Evolutionary conservation across 2,888 invertebrate species (phyloP).

Genomic region (Athetis lepigone): DNA sequence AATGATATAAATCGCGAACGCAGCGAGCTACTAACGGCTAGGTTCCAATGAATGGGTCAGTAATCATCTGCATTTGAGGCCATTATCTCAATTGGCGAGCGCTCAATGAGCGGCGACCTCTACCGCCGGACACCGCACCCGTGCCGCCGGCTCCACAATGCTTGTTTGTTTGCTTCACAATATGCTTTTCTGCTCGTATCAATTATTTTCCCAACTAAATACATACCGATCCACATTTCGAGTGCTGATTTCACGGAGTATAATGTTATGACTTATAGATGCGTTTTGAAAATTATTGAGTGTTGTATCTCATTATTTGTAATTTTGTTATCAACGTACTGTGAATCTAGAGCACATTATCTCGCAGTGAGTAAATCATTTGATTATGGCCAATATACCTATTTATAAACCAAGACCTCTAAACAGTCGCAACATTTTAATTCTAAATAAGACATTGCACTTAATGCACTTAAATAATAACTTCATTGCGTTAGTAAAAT

Average conservation of each 20-base stretch:
- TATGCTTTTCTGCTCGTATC: conserved; percentile 78
- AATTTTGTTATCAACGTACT: conserved; percentile 51
- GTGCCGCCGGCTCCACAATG: conserved; percentile 75
- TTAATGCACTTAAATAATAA: conserved; percentile 15
- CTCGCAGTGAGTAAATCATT: conserved; percentile 65
- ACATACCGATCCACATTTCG: conserved; percentile 21
- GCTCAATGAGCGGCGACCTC: conserved; percentile 86
- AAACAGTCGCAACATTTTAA: conserved; percentile 39
- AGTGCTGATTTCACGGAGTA: conserved; percentile 30
- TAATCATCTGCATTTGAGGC: conserved; percentile 89
- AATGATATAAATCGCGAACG: conserved; percentile 80
- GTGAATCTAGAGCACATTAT: conserved; percentile 72
- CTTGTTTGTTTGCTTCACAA: conserved; percentile 83
- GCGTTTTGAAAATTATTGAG: conserved; percentile 46
- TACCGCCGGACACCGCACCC: conserved; percentile 86
- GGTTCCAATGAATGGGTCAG: conserved; percentile 88
- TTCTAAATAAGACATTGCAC: conserved; percentile 23
- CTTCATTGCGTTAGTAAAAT: conserved; percentile 13
- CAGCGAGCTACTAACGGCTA: conserved; percentile 78
- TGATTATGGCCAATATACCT: conserved; percentile 62
- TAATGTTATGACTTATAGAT: conserved; percentile 39
- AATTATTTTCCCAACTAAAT: conserved; percentile 56
- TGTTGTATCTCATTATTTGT: conserved; percentile 50
- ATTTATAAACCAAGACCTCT: conserved; percentile 53
- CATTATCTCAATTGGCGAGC: conserved; percentile 89